Evolutionary conservation across 1,140 invertebrate genomes (phyloP).

Genomic region (Bacillus rossius): DNA sequence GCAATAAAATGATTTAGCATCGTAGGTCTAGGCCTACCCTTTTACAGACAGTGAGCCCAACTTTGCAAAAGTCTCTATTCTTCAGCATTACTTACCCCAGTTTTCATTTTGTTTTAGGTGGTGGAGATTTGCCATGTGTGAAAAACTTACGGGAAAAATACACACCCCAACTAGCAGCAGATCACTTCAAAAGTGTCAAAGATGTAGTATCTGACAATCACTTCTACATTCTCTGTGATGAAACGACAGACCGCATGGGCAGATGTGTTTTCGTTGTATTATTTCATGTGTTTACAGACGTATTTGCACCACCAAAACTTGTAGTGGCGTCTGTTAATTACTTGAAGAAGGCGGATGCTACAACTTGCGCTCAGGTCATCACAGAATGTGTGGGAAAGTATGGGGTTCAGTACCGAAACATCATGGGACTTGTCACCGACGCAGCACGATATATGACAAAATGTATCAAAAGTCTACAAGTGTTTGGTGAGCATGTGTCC

Average conservation of each 20-base stretch:
- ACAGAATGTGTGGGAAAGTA: neutral
- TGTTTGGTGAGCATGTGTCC: neutral
- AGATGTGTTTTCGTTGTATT: neutral
- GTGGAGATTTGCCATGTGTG: neutral
- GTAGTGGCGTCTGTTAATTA: neutral
- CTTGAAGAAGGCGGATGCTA: neutral
- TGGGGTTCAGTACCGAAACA: neutral
- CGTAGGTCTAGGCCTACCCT: no score
- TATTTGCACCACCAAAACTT: neutral
- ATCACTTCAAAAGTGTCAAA: neutral
- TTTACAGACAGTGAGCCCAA: no score
- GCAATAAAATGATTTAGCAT: no score
- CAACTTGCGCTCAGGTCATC: neutral
- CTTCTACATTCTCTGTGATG: neutral
- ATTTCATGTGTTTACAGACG: neutral
- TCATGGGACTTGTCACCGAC: neutral
- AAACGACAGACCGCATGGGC: neutral
- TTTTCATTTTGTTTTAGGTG: neutral
- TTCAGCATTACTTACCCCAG: neutral
- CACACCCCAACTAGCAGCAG: neutral
- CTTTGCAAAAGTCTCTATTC: no score
- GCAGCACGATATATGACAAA: neutral
- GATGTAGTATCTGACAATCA: neutral
- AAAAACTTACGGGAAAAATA: neutral
- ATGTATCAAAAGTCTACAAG: neutral